phyloP scores from a whole-genome alignment of 2,113 vertebrate species.

The Cynoglossus semilaevis region DNA sequence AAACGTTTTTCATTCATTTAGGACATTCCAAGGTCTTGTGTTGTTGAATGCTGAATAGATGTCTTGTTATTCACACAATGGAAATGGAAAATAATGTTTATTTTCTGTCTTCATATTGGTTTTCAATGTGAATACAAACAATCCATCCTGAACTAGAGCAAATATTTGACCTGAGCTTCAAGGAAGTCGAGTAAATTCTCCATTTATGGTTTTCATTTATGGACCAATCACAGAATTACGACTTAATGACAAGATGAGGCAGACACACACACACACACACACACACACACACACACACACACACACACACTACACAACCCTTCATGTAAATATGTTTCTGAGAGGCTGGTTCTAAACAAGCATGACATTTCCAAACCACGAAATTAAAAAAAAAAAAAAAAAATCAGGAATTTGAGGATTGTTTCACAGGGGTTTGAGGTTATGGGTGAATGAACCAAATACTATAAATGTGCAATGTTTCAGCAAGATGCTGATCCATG shows the following conservation, averaged over 20 bases:
- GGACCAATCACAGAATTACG: constrained; percentile 6
- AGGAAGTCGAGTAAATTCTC: not conserved
- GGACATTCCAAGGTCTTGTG: no score
- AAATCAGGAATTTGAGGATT: constrained; percentile 21
- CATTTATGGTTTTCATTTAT: constrained; percentile 1
- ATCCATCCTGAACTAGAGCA: not conserved
- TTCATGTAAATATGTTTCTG: constrained; percentile 9
- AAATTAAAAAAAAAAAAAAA: constrained; percentile 27
- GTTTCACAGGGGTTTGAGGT: constrained; percentile 19
- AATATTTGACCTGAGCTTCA: not conserved
- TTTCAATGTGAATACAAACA: not conserved
- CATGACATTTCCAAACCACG: constrained; percentile 31
- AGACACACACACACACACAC: not conserved
- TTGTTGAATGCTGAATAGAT: no score
- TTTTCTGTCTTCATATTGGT: not conserved
- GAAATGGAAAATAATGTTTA: not conserved
- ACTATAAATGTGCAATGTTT: constrained; percentile 25
- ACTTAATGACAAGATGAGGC: constrained; percentile 1
- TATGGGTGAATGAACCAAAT: constrained; percentile 20
- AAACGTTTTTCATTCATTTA: no score
- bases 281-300: not conserved
- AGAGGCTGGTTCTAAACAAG: constrained; percentile 18
- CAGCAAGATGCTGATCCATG: constrained; percentile 15
- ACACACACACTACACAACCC: not conserved
- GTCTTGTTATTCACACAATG: no score